These are phyloP conservation scores for Nyctibius bracteatus DNA, from an alignment of 2,113 vertebrate genomes.

Conservation along the genomic window DNA sequence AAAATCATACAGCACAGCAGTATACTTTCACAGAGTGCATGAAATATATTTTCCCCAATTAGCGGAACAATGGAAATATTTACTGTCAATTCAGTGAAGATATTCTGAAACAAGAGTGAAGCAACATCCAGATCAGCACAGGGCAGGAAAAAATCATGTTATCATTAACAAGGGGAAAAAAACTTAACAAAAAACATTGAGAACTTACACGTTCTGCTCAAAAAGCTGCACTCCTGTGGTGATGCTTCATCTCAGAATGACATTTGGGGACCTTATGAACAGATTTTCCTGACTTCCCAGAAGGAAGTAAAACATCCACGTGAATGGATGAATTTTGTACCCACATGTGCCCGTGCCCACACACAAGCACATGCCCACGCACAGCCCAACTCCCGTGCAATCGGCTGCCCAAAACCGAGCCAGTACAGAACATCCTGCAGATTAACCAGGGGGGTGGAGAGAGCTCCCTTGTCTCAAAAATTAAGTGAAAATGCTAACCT, in stretches of 20 bases:
- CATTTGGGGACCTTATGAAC: neutral
- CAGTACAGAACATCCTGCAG: neutral
- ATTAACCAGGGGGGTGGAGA: neutral
- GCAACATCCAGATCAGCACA: conserved; percentile 23
- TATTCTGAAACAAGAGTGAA: conserved; percentile 12
- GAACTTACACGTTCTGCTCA: neutral
- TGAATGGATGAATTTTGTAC: fast-evolving
- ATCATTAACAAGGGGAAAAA: fast-evolving
- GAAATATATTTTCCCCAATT: conserved; percentile 64
- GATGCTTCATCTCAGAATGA: neutral
- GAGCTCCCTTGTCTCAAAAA: conserved; percentile 57
- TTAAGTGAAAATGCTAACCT: conserved; percentile 63
- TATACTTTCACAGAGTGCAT: conserved; percentile 53
- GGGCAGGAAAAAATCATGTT: neutral
- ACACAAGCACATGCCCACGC: fast-evolving
- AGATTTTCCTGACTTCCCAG: neutral
- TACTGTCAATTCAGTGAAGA: conserved; percentile 42
- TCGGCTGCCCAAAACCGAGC: neutral
- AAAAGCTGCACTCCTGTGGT: neutral
- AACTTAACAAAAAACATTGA: neutral
- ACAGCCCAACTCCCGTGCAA: neutral
- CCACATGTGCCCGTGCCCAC: fast-evolving
- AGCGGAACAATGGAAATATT: conserved; percentile 55
- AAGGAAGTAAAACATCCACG: neutral
- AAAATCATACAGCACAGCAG: conserved; percentile 50